A percentile compares a stretch with the other conserved stretches of the same genome.
These are phyloP conservation scores for Alauda arvensis DNA, from an alignment of 2,797 vertebrate genomes.

Conservation along the genomic window DNA sequence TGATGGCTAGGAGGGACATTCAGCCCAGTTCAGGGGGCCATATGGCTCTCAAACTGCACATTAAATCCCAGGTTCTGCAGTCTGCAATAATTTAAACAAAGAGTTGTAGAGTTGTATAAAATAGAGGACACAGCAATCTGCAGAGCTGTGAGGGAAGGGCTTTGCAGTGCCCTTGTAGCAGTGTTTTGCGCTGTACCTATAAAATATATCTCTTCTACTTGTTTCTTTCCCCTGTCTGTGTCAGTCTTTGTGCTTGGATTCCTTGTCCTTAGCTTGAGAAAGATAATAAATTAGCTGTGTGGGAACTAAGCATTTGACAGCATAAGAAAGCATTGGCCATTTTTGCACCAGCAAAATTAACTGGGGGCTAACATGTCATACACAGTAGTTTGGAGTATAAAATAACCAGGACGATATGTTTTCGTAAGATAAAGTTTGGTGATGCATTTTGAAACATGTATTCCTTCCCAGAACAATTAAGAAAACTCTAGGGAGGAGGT, in stretches of 20 bases:
- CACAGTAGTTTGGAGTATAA: not conserved
- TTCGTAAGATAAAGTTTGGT: not conserved
- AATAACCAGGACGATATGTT: not conserved
- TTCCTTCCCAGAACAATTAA: slow-evolving; percentile 29
- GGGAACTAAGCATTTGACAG: not conserved
- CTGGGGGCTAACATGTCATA: not conserved
- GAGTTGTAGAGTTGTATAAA: not conserved
- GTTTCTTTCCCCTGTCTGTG: not conserved
- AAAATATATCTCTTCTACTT: not conserved
- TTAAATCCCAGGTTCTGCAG: not conserved
- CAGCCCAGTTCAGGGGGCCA: not conserved
- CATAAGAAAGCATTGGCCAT: not conserved
- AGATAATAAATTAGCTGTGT: not conserved
- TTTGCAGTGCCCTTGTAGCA: not conserved
- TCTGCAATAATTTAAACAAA: not conserved
- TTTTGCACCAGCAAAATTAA: not conserved
- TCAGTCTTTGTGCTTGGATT: not conserved
- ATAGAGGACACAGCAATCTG: not conserved
- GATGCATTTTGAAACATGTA: not conserved
- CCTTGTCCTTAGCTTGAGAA: not conserved
- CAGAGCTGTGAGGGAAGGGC: not conserved
- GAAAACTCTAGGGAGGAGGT: not conserved
- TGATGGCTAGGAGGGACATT: not conserved
- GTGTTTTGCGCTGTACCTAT: not conserved
- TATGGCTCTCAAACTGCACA: not conserved